Evolutionary conservation across 2,888 invertebrate genomes (phyloP), one percentile per base, ranked within the genome.

Genomic region (Cremastinae sp.): DNA sequence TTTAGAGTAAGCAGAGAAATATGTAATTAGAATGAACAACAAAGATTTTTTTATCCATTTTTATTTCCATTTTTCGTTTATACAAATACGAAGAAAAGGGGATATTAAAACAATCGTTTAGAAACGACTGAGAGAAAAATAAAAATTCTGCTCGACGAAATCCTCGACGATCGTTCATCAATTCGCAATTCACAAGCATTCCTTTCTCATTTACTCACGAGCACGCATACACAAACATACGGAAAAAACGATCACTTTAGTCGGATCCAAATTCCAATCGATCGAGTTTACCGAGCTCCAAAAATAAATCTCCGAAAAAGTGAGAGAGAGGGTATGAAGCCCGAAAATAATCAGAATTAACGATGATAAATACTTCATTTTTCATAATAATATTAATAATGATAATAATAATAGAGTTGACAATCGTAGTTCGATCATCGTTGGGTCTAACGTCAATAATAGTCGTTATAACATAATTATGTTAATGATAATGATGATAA

Each of bases 331-430:
- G 45, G 45, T n/a, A 36, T 51, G 47, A 54, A 66, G 54, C 43
- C 36, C 47, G 20, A 38, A 36, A 70, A 66, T 34, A 16, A 38
- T 49, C 49, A 61, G 61, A 38, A 54, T 70, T 62, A 74, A 77
- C 73, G 77, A 77, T 70, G 77, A 77, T 77, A 77, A 77, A 77
- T 77, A 77, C 69, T 75, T 64, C 54, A 56, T 65, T 68, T 58
- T 70, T 65, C 53, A 45, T 70, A 61, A 61, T 70, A 54, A 53
- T 70, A 61, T 70, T 54, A 70, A 75, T 75, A 70, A 70, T 69
- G 65, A 70, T 74, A 74, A 74, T 68, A 69, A 61, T 64, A 73
- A 69, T 76, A 76, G 58, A 72, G 75, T 58, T 62, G 58, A 72
- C 64, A 75, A 68, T 62, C 68, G 68, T 58, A 68, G 68, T 68